phyloP scores from a whole-genome alignment of 2,888 invertebrate species.

The Mycogona germanica region DNA sequence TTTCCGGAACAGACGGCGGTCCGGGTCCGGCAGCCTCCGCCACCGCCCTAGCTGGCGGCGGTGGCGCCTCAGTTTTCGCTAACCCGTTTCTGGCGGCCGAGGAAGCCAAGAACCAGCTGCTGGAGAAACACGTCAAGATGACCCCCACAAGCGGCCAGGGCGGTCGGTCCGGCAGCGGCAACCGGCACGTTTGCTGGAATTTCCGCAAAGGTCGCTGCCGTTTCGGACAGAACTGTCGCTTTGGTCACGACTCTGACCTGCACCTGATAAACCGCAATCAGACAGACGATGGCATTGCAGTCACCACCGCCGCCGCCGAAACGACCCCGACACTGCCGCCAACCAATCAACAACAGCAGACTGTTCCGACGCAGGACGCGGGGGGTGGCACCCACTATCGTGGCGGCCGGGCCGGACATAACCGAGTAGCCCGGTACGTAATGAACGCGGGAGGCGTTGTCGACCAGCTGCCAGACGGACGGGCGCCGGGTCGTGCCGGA shows the following conservation, averaged over 20 bases:
- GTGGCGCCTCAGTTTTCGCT: conserved; percentile 57
- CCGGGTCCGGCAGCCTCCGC: no score
- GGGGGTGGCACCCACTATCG: no score
- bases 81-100: conserved; percentile 81
- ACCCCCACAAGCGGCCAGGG: conserved; percentile 55
- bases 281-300: not conserved
- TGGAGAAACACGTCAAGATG: conserved; percentile 90
- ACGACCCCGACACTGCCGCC: no score
- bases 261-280: not conserved
- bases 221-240: conserved; percentile 84
- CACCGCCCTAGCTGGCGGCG: not conserved
- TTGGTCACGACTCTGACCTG: conserved; percentile 78
- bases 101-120: conserved; percentile 66
- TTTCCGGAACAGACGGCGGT: not conserved
- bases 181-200: conserved; percentile 78
- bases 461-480: no score
- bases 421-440: no score
- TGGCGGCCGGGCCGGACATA: no score
- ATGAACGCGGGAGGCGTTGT: no score
- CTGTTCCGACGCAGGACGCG: no score
- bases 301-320: not conserved
- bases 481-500: no score
- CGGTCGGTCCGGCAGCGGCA: conserved; percentile 63
- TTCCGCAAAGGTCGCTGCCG: conserved; percentile 79
- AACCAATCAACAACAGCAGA: not conserved